Evolutionary conservation across 2,797 vertebrate species (phyloP), one percentile per base, ranked within the genome.

Genomic region (Psittacula derbiana): DNA sequence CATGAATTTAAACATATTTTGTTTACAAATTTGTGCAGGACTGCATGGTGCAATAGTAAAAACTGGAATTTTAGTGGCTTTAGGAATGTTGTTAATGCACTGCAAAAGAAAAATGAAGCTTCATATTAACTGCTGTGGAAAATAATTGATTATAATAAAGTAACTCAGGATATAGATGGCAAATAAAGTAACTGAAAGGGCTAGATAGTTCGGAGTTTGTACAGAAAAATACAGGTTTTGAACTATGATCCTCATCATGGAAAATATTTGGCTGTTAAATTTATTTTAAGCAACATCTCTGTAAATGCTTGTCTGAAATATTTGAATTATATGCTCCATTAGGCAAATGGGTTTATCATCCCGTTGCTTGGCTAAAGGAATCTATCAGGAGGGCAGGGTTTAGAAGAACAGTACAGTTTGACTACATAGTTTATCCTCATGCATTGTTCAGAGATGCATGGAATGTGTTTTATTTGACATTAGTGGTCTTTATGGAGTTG

Each of bases 381-480:
- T 87, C 86, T 67, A 25, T 83, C 75, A 31, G 46, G 62, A 84
- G 62, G 76, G 79, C 86, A 84, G 31, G 81, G 74, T 67, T 92
- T 88, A 83, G 70, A 80, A 64, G 94, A 94, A 92, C 92, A 94
- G 31, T 97, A 76, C 86, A 74, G 72, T 74, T 91, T 69, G 60
- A 52, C 94, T 92, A 87, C 58, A 16, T 81, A 36, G 46, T 73
- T 92, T 65, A 58, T 86, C 67, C 55, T 70, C 15, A 1, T 86
- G 47, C 43, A 47, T 95, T 96, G 90, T 89, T 81, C 38, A 72
- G 71, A 82, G 86, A 74, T 86, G 67, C 55, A 44, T 4, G 49
- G 85, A 71, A 60, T 47, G 36, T 73, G 6, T 88, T 88, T 69
- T 78, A 47, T 69, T 71, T 79, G 57, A 40, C 58, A 16, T 12